phyloP scores from a whole-genome alignment of 2,888 invertebrate genomes.

The Meloe dianella region DNA sequence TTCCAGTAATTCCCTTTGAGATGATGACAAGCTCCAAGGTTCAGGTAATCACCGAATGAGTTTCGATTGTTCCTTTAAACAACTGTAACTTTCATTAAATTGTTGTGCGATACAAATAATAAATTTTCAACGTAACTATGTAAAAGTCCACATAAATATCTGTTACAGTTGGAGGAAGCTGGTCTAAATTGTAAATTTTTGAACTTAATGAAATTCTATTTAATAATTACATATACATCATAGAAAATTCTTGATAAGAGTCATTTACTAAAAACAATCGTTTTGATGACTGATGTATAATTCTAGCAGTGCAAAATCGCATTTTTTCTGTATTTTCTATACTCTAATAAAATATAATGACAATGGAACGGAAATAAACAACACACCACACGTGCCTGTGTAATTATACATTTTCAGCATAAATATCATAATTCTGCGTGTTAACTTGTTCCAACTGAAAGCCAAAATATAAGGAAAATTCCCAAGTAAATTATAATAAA shows the following conservation, averaged over 20 bases:
- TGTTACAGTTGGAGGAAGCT: too few relatives aligned
- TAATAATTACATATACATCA: not conserved
- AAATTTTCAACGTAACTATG: not conserved
- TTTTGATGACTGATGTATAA: too few relatives aligned
- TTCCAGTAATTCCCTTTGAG: too few relatives aligned
- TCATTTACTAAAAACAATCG: not conserved
- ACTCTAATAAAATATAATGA: not conserved
- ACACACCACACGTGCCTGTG: not conserved
- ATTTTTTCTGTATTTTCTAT: not conserved
- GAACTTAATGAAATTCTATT: not conserved
- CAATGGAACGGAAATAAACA: not conserved
- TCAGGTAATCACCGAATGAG: too few relatives aligned
- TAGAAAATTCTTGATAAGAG: not conserved
- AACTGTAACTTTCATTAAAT: too few relatives aligned
- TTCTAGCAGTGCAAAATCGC: not conserved
- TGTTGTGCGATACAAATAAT: too few relatives aligned
- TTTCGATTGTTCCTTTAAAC: too few relatives aligned
- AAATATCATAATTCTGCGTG: not conserved
- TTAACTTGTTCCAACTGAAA: not conserved
- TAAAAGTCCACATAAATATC: too few relatives aligned
- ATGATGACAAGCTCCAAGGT: too few relatives aligned
- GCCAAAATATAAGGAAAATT: not conserved
- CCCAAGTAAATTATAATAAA: not conserved
- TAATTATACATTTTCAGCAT: not conserved
- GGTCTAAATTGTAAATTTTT: not conserved